Evolutionary conservation across 2,797 vertebrate genomes (phyloP).

Genomic region (Smutsia gigantea): DNA sequence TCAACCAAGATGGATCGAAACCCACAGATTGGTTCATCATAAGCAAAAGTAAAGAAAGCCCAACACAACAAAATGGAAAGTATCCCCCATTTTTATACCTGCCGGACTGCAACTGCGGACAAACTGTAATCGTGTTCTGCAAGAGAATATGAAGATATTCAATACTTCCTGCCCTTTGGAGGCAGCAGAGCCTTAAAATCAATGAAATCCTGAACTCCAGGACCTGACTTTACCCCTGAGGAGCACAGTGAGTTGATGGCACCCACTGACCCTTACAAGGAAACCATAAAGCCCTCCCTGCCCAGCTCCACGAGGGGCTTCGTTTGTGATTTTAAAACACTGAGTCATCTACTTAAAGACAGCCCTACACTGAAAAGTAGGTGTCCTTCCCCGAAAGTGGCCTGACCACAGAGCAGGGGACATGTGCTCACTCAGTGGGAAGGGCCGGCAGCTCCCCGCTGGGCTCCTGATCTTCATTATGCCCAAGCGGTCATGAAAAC

Average conservation of each 20-base stretch:
- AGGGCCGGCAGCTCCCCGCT: not conserved
- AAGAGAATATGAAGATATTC: not conserved
- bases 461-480: not conserved
- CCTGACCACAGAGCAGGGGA: not conserved
- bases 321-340: not conserved
- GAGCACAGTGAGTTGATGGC: not conserved
- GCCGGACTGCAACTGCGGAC: not conserved
- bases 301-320: not conserved
- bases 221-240: not conserved
- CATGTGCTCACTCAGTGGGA: not conserved
- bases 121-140: not conserved
- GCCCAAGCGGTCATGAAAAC: slow-evolving; percentile 41
- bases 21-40: not conserved
- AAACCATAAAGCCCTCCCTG: not conserved
- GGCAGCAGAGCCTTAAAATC: rapidly evolving
- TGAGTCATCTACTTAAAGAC: not conserved
- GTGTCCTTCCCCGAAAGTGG: not conserved
- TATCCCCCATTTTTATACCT: rapidly evolving
- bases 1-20: not conserved
- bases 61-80: not conserved
- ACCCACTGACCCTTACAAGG: not conserved
- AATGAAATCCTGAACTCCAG: not conserved
- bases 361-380: not conserved
- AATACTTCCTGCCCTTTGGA: not conserved
- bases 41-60: not conserved